These are phyloP conservation scores for Odontamblyopus lacepedii DNA, from an alignment of 2,797 vertebrate species.

Conservation along the genomic window DNA sequence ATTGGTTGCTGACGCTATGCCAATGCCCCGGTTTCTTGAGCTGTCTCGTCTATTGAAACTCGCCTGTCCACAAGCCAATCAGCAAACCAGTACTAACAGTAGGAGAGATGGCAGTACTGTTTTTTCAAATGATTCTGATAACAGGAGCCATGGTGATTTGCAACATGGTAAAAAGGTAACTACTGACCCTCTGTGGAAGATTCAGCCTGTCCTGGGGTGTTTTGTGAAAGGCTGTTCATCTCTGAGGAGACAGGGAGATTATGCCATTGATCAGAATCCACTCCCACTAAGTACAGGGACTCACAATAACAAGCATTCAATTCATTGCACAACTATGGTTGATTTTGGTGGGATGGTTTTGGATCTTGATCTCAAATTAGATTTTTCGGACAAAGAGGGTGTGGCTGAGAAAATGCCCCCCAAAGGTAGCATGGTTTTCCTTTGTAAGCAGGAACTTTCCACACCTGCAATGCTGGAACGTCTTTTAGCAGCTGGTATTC, in stretches of 20 bases:
- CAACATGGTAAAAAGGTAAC: constrained; percentile 23
- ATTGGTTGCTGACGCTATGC: constrained; percentile 78
- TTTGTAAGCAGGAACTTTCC: constrained; percentile 82
- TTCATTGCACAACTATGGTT: constrained; percentile 73
- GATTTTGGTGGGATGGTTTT: constrained; percentile 71
- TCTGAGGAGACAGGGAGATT: constrained; percentile 61
- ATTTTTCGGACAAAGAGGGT: constrained; percentile 69
- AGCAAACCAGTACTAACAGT: background rate
- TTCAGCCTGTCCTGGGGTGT: constrained; percentile 63
- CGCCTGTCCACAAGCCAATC: constrained; percentile 40
- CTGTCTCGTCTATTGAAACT: constrained; percentile 68
- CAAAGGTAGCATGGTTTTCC: constrained; percentile 73
- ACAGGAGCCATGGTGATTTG: constrained; percentile 7
- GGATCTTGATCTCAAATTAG: constrained; percentile 70
- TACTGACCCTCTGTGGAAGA: constrained; percentile 73
- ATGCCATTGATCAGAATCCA: constrained; percentile 75
- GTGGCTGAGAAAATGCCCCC: constrained; percentile 74
- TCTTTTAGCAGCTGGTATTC: constrained; percentile 73
- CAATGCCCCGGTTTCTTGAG: constrained; percentile 69
- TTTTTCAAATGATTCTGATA: constrained; percentile 1
- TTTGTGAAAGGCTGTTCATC: constrained; percentile 70
- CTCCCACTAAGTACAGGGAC: constrained; percentile 66
- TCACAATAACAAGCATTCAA: constrained; percentile 50
- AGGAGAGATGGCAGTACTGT: constrained; percentile 16
- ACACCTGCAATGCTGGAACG: constrained; percentile 80